These are phyloP conservation scores for Saccostrea echinata DNA, from an alignment of 1,140 invertebrate genomes.

Conservation along the genomic window DNA sequence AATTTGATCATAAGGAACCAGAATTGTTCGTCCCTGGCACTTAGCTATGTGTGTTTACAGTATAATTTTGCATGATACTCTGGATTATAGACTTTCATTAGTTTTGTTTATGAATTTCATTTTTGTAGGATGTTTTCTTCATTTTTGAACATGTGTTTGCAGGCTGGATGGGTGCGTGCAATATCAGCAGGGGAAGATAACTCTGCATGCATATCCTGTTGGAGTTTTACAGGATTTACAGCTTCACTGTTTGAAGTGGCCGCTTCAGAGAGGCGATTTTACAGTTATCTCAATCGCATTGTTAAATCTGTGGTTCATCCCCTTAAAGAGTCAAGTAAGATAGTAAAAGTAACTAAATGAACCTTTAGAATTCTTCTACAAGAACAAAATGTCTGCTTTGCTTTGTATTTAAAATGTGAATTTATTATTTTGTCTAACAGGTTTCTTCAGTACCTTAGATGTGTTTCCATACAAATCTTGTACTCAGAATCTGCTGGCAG, in stretches of 20 bases:
- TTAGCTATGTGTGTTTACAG: too few species aligned
- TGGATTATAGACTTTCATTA: not conserved
- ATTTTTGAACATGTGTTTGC: not conserved
- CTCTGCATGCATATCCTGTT: slow-evolving; percentile 72
- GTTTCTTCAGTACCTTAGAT: slow-evolving; percentile 80
- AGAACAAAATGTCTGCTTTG: not conserved
- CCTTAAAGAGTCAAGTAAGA: slow-evolving; percentile 67
- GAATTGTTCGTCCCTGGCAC: too few species aligned
- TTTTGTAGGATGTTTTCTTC: not conserved
- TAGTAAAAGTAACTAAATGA: not conserved
- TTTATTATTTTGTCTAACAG: slow-evolving; percentile 63
- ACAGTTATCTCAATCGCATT: slow-evolving; percentile 69
- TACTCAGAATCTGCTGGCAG: slow-evolving; percentile 67
- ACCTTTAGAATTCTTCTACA: not conserved
- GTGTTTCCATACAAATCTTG: slow-evolving; percentile 81
- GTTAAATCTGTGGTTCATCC: slow-evolving; percentile 66
- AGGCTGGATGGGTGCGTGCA: slow-evolving; percentile 72
- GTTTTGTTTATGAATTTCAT: not conserved
- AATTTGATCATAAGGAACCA: too few species aligned
- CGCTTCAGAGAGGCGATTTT: slow-evolving; percentile 70
- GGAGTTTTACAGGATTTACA: slow-evolving; percentile 58
- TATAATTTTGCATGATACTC: too few species aligned
- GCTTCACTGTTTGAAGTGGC: slow-evolving; percentile 70
- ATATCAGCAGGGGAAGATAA: slow-evolving; percentile 73
- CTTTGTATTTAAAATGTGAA: too few species aligned